Evolutionary conservation across 2,797 vertebrate species (phyloP), one percentile per base, ranked within the genome.

Genomic region (Percopsis omiscomaycus): DNA sequence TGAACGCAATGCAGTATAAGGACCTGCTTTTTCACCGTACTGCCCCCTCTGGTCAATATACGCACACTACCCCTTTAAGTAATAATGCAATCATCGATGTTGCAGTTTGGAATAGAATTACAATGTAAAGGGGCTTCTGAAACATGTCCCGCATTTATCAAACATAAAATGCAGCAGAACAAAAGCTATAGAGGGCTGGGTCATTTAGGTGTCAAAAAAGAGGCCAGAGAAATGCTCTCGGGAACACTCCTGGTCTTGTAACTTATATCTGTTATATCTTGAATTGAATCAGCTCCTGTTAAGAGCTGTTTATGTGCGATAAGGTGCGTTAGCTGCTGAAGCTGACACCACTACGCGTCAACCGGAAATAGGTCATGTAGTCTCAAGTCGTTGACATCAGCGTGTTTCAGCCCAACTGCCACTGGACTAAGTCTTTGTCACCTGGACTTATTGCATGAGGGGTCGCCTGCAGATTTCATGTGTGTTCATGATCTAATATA

Each of bases 291-390:
- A 72, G 66, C 64, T 73, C 59, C 62, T 71, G 63, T 79, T 79
- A 77, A 79, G 82, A 78, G 76, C 76, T 71, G 77, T 86, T 87
- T 74, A 85, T 71, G 69, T 59, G 51, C 56, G 66, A 47, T 48
- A 61, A 74, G 74, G 47, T 55, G 16, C 30, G 10, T 37, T 29
- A 29, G 56, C 55, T 61, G 68, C 64, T 74, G 77, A 81, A 82
- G 81, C 56, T 46, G 75, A 85, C 80, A 75, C 80, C 71, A 27
- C 61, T 49, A 59, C 69, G 61, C 28, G 73, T 76, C 55, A 59
- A 79, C 74, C 49, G 62, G 71, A 86, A 87, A 77, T 50, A 59
- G 82, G 79, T 80, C 68, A 80, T 75, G 84, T 42, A 42, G 84
- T 78, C 79, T 81, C 22, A 42, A 58, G 72, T 61, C 68, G 73